Base-by-base conservation (phyloP, 2,888 invertebrate species). In the Pediacus dermestoides region DNA sequence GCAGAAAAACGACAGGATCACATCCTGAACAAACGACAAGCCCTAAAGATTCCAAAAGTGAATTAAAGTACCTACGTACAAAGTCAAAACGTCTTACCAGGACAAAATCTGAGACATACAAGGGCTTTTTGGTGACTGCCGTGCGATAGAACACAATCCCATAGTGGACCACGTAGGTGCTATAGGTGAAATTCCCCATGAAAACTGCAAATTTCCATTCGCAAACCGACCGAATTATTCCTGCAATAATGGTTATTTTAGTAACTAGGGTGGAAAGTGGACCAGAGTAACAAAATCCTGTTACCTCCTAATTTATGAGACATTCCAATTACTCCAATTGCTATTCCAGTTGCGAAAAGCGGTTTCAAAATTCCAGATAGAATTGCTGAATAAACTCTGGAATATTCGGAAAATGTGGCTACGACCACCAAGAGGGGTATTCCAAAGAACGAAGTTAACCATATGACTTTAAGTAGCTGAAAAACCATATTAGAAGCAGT, bases 301-400 rank as follows among this genome's bases (percentile, higher is more conserved):
- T 43, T 34, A 52, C 55, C 53, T 34, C 51, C 50, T 13, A 40
- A 22, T 26, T 43, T 38, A 35, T 44, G 33, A 1, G 54, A 52
- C 53, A 59, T 58, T 34, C 52, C 57, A 9, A 57, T 41, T 16
- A 59, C 51, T 4, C 55, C 57, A 3, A 55, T 36, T n/a, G 49
- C 59, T 22, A 59, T 55, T 3, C 59, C 59, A 8, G 53, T 8
- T 6, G 55, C 55, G 32, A 53, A 59, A n/a, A 52, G 27, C 1
- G 57, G 59, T 42, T 52, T 54, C 21, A 58, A 46, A 30, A 55
- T 27, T 1, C 55, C 55, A 16, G 50, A 38, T 6, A 59, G 30
- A 7, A 59, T n/a, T 8, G 53, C 48, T 11, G 46, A 49, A 7
- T 35, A 26, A 2, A 53, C 15, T 42, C 46, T 42, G 16, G 47